Base-by-base conservation (phyloP, 2,888 invertebrate genomes). In the Agrochola litura region DNA sequence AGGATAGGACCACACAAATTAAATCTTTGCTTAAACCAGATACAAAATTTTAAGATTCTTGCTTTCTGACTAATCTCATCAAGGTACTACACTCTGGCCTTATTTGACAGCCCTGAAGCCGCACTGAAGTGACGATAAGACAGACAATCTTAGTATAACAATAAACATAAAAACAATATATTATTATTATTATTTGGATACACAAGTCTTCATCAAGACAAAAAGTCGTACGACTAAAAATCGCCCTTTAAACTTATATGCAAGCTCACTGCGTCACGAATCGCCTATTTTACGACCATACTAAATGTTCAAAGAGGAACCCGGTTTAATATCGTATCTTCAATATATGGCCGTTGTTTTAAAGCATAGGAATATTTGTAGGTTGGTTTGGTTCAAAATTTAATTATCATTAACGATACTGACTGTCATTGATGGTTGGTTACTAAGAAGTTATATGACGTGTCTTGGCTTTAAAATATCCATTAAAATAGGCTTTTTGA, bases 181-280 rank as follows among this genome's bases (percentile, higher is more conserved):
- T n/a, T 37, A 37, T 5, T 37, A 37, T 37, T 37, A 37, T 37
- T 37, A 37, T 37, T 37, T 37, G 37, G 3, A 0, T 37, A 37
- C 37, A 37, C 37, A 37, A 37, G 22, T 65, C 6, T 65, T 43
- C 19, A 60, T 25, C 22, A n/a, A 73, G 0, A 60, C 12, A 58
- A 77, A 77, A 81, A 70, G 14, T 37, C 30, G 14, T 46, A 8
- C 25, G n/a, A 54, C 66, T 19, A 52, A 67, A 82, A 73, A 69
- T 61, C 25, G n/a, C 8, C 19, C 6, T 58, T 41, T 25, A 37
- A 73, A 72, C 70, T 60, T 52, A 49, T 72, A 74, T 69, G 71
- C 74, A 64, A 69, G 68, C 60, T 61, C 54, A 52, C 70, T 70
- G 73, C 78, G 54, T 73, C 82, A 79, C 82, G 71, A 75, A 82